Conservation (phyloP, 2,888 invertebrate species). For the Heterodera filipjevi region DNA sequence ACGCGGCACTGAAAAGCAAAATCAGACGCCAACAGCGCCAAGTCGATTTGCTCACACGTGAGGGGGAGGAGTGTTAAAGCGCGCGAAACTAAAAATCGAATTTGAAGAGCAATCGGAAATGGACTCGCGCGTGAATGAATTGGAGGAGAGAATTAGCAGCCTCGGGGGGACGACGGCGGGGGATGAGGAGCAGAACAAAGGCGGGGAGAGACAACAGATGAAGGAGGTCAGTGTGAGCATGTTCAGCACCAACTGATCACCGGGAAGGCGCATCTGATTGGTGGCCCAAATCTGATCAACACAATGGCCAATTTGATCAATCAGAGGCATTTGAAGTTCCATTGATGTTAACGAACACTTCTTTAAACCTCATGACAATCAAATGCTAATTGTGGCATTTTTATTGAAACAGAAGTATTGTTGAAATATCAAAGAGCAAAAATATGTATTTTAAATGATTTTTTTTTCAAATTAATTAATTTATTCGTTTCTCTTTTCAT, state of each 20-base stretch:
- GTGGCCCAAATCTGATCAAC: too few species aligned
- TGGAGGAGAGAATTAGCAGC: conserved; percentile 40
- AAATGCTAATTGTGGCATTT: too few species aligned
- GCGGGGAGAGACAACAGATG: not conserved
- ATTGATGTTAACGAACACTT: too few species aligned
- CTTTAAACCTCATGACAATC: too few species aligned
- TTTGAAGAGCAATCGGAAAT: conserved; percentile 46
- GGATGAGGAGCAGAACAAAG: not conserved
- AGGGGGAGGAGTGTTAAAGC: conserved; percentile 13
- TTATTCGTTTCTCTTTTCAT: too few species aligned
- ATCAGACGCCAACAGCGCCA: conserved; percentile 57
- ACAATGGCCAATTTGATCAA: not conserved
- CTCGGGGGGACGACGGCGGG: not conserved
- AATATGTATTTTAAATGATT: too few species aligned
- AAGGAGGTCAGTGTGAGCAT: not conserved
- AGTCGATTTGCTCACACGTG: conserved; percentile 58
- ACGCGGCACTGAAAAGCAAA: conserved; percentile 55
- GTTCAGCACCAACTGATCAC: not conserved
- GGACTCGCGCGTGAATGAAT: conserved; percentile 40
- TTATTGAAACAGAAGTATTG: too few species aligned
- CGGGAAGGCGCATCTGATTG: not conserved
- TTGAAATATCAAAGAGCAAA: too few species aligned
- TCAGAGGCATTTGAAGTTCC: too few species aligned
- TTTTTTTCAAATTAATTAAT: too few species aligned
- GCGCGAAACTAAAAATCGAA: not conserved